A percentile compares a stretch with the other conserved stretches of the same genome.
Evolutionary conservation across 2,113 vertebrate genomes (phyloP).

Genomic region (Xiphorhynchus elegans): DNA sequence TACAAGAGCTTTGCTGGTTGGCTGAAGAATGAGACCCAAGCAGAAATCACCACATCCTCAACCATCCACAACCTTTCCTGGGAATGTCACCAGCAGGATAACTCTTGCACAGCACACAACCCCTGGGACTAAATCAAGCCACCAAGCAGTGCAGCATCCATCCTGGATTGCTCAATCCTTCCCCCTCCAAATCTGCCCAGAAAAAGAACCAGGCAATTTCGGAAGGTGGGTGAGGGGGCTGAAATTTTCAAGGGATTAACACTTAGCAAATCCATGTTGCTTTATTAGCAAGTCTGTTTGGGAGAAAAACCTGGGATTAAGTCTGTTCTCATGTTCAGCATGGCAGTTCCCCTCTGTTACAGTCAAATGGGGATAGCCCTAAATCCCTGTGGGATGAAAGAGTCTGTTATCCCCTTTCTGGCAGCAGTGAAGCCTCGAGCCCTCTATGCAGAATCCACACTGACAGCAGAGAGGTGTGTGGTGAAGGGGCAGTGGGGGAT

Average conservation of each 20-base stretch:
- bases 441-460: neutral
- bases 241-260: neutral
- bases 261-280: neutral
- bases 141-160: neutral
- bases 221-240: neutral
- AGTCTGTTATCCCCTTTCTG: neutral
- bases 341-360: neutral
- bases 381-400: neutral
- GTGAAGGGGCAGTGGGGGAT: no score
- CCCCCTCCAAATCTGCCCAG: neutral
- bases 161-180: neutral
- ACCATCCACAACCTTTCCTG: neutral
- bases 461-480: neutral
- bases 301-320: constrained; percentile 39
- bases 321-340: constrained; percentile 12
- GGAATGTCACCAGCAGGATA: neutral
- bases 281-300: neutral
- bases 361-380: neutral
- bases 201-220: neutral
- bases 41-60: neutral
- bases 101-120: neutral
- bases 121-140: neutral
- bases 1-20: neutral
- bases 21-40: neutral
- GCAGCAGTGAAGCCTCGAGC: neutral